phyloP scores from a whole-genome alignment of 2,888 invertebrate genomes.

The Acronicta leporina region DNA sequence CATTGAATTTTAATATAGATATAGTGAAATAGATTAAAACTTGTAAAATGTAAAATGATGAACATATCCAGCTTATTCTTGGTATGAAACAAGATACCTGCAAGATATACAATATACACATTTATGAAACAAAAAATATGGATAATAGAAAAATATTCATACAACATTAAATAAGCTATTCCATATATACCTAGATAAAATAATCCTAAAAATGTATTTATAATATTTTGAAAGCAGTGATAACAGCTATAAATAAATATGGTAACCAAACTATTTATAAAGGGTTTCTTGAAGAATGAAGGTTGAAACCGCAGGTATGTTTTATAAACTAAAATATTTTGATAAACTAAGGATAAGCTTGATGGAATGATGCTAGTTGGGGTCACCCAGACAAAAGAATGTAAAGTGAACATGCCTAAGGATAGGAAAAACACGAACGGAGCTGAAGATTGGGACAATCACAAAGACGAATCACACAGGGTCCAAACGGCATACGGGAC shows the following conservation, averaged over 20 bases:
- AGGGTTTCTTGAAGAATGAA: constrained; percentile 39
- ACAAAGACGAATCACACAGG: constrained; percentile 64
- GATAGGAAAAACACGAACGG: constrained; percentile 67
- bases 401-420: constrained; percentile 71
- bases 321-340: constrained; percentile 44
- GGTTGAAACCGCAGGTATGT: constrained; percentile 44
- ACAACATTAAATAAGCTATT: constrained; percentile 46
- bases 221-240: constrained; percentile 59
- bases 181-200: constrained; percentile 50
- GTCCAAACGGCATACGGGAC: constrained; percentile 69
- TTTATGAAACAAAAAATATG: constrained; percentile 46
- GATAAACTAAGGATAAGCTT: constrained; percentile 56
- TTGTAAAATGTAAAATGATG: constrained; percentile 15
- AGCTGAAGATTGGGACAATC: constrained; percentile 51
- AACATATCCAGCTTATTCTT: constrained; percentile 26
- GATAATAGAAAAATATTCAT: constrained; percentile 33
- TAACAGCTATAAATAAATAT: constrained; percentile 57
- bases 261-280: constrained; percentile 43
- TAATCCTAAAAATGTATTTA: constrained; percentile 32
- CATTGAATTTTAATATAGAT: no score
- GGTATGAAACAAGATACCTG: constrained; percentile 48
- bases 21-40: neutral
- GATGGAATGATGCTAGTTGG: constrained; percentile 59
- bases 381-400: constrained; percentile 66
- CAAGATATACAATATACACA: constrained; percentile 50